phyloP scores from a whole-genome alignment of 2,797 vertebrate genomes.

The Anguilla marmorata region DNA sequence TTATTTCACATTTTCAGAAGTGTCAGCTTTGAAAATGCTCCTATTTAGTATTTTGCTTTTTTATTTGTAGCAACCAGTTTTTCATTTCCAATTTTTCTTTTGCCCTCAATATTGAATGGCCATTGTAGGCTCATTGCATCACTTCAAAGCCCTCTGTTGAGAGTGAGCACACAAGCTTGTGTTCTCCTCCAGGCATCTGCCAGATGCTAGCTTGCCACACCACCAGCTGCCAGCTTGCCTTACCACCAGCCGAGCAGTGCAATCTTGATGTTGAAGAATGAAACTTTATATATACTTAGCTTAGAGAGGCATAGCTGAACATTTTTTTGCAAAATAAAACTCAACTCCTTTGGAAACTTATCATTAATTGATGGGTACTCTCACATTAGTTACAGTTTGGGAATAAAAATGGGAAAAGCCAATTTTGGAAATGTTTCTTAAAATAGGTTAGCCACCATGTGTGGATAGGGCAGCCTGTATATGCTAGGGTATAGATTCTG shows the following conservation, averaged over 20 bases:
- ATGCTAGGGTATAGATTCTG: no score
- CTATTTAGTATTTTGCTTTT: neutral
- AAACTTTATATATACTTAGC: neutral
- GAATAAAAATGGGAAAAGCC: no score
- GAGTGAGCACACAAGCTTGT: neutral
- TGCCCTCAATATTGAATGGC: neutral
- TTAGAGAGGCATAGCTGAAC: neutral
- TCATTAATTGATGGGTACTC: neutral
- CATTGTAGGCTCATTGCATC: neutral
- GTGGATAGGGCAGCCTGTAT: no score
- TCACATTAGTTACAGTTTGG: neutral
- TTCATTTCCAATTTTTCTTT: neutral
- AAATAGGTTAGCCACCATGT: no score
- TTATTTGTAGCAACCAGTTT: neutral
- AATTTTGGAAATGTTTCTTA: no score
- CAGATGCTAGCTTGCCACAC: neutral
- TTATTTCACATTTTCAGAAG: neutral
- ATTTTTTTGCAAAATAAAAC: neutral
- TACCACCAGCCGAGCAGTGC: neutral
- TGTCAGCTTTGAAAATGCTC: neutral
- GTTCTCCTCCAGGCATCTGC: neutral
- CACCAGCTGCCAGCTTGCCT: no score
- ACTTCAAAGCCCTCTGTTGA: neutral
- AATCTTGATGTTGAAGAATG: neutral
- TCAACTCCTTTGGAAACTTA: neutral